phyloP scores from a whole-genome alignment of 2,888 invertebrate genomes.

The Apomyelois bistriatella region DNA sequence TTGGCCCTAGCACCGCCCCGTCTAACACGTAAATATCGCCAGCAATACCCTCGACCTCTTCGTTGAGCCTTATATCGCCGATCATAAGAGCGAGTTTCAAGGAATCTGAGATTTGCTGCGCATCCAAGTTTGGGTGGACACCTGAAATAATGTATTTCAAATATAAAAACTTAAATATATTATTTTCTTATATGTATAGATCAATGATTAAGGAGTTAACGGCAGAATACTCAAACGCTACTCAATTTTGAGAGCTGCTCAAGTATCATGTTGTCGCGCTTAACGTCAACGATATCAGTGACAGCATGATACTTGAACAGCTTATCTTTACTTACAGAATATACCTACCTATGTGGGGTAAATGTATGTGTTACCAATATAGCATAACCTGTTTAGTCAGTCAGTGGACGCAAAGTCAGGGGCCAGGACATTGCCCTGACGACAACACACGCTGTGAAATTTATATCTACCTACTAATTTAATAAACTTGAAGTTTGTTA shows the following conservation, averaged over 20 bases:
- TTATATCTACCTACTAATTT: neutral
- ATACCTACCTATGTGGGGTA: too few relatives aligned
- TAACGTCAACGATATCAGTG: too few relatives aligned
- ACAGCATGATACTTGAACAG: too few relatives aligned
- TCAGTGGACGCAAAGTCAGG: neutral
- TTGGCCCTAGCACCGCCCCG: conserved; percentile 86
- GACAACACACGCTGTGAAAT: neutral
- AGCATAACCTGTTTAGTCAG: conserved; percentile 1
- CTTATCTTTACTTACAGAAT: too few relatives aligned
- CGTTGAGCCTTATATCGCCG: conserved; percentile 88
- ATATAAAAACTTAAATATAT: neutral
- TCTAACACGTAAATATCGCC: conserved; percentile 91
- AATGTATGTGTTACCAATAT: too few relatives aligned
- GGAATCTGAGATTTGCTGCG: conserved; percentile 85
- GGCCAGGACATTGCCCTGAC: neutral
- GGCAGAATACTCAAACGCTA: too few relatives aligned
- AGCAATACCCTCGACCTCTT: conserved; percentile 88
- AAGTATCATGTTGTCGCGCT: too few relatives aligned
- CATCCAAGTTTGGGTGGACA: conserved; percentile 82
- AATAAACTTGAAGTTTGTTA: too few relatives aligned
- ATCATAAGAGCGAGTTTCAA: conserved; percentile 92
- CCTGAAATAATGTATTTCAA: conserved; percentile 43
- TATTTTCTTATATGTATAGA: too few relatives aligned
- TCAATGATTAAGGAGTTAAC: too few relatives aligned
- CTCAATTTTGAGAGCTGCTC: too few relatives aligned